These are phyloP conservation scores for Euglossa dilemma DNA, from an alignment of 1,140 invertebrate genomes.

Conservation along the genomic window DNA sequence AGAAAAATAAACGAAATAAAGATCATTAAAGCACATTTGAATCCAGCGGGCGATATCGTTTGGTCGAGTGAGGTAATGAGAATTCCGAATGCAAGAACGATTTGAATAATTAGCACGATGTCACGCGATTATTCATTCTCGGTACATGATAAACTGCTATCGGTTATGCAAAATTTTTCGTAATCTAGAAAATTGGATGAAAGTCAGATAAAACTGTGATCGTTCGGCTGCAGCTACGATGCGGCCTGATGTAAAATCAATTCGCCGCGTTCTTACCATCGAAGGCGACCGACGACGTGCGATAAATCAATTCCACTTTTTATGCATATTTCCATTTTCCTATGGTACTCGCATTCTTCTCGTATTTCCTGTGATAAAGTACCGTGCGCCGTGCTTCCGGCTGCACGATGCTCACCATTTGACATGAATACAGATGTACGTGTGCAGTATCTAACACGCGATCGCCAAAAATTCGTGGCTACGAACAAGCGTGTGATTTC, in stretches of 20 bases:
- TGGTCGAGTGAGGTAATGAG: not conserved
- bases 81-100: not conserved
- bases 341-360: not conserved
- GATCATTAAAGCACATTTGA: not conserved
- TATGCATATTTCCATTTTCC: not conserved
- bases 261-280: not conserved
- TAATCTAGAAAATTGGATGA: conserved; percentile 2
- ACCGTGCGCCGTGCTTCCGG: too few relatives aligned
- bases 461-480: too few relatives aligned
- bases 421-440: too few relatives aligned
- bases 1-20: not conserved
- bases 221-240: too few relatives aligned
- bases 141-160: conserved; percentile 5
- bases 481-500: too few relatives aligned
- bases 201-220: not conserved
- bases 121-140: conserved; percentile 15
- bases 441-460: too few relatives aligned
- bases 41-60: not conserved
- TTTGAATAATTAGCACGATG: conserved; percentile 34
- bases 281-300: not conserved
- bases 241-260: not conserved
- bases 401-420: too few relatives aligned
- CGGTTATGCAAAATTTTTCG: conserved; percentile 38
- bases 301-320: not conserved
- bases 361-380: not conserved